phyloP scores from a whole-genome alignment of 2,797 vertebrate species.

The Delichon dasypus region DNA sequence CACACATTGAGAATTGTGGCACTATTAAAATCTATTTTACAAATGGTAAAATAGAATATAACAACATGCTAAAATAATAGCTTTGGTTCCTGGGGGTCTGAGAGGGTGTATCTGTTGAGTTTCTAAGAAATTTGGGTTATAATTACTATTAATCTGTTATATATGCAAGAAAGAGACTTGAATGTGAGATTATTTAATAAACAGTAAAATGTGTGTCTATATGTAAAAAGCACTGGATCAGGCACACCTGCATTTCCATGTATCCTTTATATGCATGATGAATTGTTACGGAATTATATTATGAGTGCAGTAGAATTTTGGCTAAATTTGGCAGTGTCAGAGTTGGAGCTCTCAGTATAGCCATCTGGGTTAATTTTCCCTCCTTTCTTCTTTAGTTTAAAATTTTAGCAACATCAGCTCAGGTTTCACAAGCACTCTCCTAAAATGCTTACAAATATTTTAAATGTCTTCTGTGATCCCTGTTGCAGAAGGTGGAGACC shows the following conservation, averaged over 20 bases:
- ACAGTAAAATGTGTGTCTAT: neutral
- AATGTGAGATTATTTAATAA: neutral
- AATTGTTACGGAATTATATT: neutral
- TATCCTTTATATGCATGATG: neutral
- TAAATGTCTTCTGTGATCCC: neutral
- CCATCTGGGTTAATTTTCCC: slow-evolving; percentile 31
- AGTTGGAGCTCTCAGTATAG: neutral
- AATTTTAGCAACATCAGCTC: neutral
- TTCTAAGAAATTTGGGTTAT: neutral
- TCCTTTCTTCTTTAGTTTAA: neutral
- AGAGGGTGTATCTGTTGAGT: neutral
- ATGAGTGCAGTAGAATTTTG: slow-evolving; percentile 1
- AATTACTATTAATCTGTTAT: neutral
- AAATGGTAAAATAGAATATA: slow-evolving; percentile 52
- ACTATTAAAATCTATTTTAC: slow-evolving; percentile 53
- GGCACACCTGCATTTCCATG: neutral
- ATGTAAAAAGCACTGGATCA: neutral
- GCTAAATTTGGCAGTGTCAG: slow-evolving; percentile 7
- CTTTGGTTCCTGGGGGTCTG: neutral
- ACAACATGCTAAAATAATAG: slow-evolving; percentile 20
- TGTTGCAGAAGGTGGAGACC: slow-evolving; percentile 49
- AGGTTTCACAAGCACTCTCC: too few species aligned
- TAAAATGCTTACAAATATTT: slow-evolving; percentile 10
- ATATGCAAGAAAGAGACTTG: neutral
- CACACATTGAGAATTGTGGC: slow-evolving; percentile 10